Conservation (phyloP, 2,113 vertebrate genomes). For the Mustelus asterias region DNA sequence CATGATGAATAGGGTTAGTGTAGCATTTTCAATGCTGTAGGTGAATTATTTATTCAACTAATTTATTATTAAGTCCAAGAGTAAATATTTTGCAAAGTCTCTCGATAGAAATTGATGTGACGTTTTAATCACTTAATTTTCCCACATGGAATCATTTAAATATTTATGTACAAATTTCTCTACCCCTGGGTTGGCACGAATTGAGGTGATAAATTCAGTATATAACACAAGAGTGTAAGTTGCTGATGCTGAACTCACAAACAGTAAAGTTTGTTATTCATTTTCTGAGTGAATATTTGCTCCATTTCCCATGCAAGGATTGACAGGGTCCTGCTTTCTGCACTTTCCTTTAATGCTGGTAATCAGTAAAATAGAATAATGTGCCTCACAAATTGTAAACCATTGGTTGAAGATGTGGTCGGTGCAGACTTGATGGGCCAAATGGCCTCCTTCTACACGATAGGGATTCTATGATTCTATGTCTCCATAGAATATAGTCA, state of each 20-base stretch:
- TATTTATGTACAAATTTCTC: slow-evolving; percentile 18
- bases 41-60: slow-evolving; percentile 27
- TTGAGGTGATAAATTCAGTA: neutral
- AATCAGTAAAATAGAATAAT: neutral
- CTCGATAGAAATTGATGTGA: neutral
- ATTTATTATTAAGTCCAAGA: neutral
- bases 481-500: neutral
- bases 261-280: neutral
- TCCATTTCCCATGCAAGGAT: neutral
- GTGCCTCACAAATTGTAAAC: neutral
- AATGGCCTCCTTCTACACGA: too few species aligned
- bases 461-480: too few species aligned
- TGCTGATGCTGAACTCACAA: neutral
- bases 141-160: slow-evolving; percentile 15
- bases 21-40: neutral
- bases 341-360: neutral
- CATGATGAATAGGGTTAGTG: neutral
- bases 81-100: slow-evolving; percentile 3
- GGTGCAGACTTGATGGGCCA: too few species aligned
- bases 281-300: neutral
- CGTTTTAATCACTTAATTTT: slow-evolving; percentile 5
- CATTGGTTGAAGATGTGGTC: neutral
- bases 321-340: neutral
- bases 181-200: neutral
- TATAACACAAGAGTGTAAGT: neutral